Evolutionary conservation across 2,888 invertebrate genomes (phyloP).

Genomic region (Hyppa rectilinea): DNA sequence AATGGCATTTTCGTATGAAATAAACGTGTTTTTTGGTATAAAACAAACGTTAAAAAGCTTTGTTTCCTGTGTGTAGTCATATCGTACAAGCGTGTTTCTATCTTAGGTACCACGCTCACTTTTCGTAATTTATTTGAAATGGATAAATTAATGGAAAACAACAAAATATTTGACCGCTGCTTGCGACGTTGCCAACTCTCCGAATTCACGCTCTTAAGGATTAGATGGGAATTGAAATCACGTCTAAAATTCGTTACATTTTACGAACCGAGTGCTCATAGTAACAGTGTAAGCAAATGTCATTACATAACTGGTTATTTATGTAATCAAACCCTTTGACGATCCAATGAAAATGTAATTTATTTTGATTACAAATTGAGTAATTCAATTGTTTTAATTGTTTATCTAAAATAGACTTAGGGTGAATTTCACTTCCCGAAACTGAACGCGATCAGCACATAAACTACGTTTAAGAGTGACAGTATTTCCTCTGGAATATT

Average conservation of each 20-base stretch:
- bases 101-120: no score
- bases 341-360: slow-evolving; percentile 44
- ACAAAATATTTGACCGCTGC: background rate
- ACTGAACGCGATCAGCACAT: no score
- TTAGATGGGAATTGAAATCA: slow-evolving; percentile 13
- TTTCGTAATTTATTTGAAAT: no score
- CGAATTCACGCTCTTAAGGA: background rate
- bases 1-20: no score
- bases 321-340: slow-evolving; percentile 44
- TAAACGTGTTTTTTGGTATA: no score
- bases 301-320: slow-evolving; percentile 56
- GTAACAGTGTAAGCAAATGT: slow-evolving; percentile 34
- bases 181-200: background rate
- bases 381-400: slow-evolving; percentile 20
- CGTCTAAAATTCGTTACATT: slow-evolving; percentile 24
- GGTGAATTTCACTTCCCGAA: no score
- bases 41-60: no score
- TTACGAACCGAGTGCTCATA: slow-evolving; percentile 15
- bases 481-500: no score
- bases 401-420: background rate
- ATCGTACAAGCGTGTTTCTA: no score
- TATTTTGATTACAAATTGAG: slow-evolving; percentile 40
- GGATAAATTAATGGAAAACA: background rate
- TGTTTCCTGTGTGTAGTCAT: no score
- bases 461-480: no score